Percentiles rank a stretch among this genome's conserved stretches.
Evolutionary conservation across 2,797 vertebrate species (phyloP).

Genomic region (Thripadectes ignobilis): DNA sequence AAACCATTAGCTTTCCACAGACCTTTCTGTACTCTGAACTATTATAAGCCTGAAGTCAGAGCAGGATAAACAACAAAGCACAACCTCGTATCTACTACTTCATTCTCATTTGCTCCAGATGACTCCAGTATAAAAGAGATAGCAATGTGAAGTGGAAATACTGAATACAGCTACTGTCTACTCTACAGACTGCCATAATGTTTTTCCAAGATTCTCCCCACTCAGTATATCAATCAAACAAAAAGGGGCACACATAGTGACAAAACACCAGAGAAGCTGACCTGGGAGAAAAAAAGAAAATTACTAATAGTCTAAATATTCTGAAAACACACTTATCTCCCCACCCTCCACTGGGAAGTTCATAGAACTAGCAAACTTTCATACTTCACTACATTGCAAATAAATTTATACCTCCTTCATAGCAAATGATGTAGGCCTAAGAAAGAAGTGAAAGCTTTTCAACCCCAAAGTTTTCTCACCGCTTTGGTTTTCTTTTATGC

Average conservation of each 20-base stretch:
- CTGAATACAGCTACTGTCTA: neutral
- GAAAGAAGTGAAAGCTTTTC: neutral
- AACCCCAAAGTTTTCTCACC: neutral
- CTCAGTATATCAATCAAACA: neutral
- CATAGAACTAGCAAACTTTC: neutral
- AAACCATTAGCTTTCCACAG: neutral
- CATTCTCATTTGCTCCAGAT: neutral
- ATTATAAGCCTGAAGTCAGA: neutral
- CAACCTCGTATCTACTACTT: neutral
- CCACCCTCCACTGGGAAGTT: neutral
- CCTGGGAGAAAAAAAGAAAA: neutral
- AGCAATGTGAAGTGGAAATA: neutral
- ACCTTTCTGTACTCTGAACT: neutral
- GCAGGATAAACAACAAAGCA: neutral
- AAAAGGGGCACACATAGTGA: neutral
- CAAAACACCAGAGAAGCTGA: neutral
- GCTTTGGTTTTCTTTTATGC: neutral
- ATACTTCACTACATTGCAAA: neutral
- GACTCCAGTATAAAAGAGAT: neutral
- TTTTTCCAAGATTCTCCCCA: neutral
- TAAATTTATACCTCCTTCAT: neutral
- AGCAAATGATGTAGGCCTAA: neutral
- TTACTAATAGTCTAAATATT: neutral
- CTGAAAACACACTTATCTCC: neutral
- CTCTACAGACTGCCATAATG: neutral